A percentile compares a stretch with the other conserved stretches of the same genome.
Evolutionary conservation across 2,888 invertebrate genomes (phyloP).

Genomic region (Branchipolynoe longqiensis): DNA sequence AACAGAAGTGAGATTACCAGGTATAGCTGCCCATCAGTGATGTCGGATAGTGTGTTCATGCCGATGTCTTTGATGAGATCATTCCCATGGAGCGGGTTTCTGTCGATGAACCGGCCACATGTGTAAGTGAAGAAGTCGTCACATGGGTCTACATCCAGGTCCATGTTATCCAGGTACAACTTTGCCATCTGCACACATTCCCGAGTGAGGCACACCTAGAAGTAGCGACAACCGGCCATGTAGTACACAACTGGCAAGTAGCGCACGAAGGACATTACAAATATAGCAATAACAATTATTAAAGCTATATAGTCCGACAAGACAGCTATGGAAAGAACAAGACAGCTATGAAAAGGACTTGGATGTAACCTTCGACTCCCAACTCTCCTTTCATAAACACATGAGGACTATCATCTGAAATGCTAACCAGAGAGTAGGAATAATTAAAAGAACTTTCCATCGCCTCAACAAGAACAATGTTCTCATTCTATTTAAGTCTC

Average conservation of each 20-base stretch:
- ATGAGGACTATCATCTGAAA: too few species aligned
- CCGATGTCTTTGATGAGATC: constrained; percentile 45
- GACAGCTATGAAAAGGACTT: background rate
- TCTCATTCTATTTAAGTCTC: too few species aligned
- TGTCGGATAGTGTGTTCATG: background rate
- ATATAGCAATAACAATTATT: background rate
- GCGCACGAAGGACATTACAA: background rate
- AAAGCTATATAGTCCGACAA: background rate
- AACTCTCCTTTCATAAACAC: too few species aligned
- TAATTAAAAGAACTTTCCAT: too few species aligned
- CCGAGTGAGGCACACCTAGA: constrained; percentile 8
- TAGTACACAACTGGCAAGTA: too few species aligned
- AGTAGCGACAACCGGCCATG: too few species aligned
- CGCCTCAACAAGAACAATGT: too few species aligned
- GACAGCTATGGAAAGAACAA: background rate
- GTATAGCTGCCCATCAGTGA: background rate
- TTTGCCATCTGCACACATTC: constrained; percentile 28
- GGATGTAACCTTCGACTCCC: too few species aligned
- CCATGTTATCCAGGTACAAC: constrained; percentile 37
- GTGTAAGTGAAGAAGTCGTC: constrained; percentile 32
- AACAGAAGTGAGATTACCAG: background rate
- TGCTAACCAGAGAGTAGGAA: too few species aligned
- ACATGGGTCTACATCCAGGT: constrained; percentile 34
- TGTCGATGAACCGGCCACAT: constrained; percentile 11
- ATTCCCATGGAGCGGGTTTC: background rate